Conservation (phyloP, 2,888 invertebrate genomes). For the Rhimphoctona megacephalus region DNA sequence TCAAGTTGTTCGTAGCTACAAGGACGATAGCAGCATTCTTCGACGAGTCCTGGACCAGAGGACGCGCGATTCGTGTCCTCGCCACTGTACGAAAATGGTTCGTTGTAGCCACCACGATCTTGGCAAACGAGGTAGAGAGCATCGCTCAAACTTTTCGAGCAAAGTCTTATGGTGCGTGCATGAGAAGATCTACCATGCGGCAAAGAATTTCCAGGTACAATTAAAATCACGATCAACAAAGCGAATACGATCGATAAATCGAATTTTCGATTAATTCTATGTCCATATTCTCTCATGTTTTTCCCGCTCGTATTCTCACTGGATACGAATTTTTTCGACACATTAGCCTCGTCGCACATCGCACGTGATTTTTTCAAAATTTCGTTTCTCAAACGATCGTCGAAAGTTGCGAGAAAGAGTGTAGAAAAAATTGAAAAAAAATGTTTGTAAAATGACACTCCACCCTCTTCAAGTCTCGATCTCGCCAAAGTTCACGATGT, state of each 20-base stretch:
- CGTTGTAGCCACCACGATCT: constrained; percentile 79
- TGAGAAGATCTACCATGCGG: constrained; percentile 65
- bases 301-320: neutral
- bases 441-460: neutral
- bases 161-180: constrained; percentile 74
- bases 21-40: constrained; percentile 81
- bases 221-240: neutral
- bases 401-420: neutral
- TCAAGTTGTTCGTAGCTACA: constrained; percentile 79
- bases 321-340: neutral
- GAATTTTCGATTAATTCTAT: neutral
- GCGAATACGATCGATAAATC: neutral
- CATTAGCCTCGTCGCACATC: neutral
- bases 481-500: neutral
- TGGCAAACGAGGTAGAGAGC: constrained; percentile 79
- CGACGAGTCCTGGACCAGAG: constrained; percentile 79
- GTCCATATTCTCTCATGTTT: neutral
- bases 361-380: neutral
- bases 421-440: neutral
- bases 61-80: constrained; percentile 71
- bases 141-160: constrained; percentile 81
- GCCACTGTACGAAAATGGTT: constrained; percentile 77
- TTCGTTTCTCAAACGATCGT: neutral
- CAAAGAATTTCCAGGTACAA: constrained; percentile 44
- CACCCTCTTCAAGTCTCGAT: neutral